Evolutionary conservation across 2,113 vertebrate species (phyloP), one percentile per base, ranked within the genome.

Genomic region (Microcebus ravelobensis): DNA sequence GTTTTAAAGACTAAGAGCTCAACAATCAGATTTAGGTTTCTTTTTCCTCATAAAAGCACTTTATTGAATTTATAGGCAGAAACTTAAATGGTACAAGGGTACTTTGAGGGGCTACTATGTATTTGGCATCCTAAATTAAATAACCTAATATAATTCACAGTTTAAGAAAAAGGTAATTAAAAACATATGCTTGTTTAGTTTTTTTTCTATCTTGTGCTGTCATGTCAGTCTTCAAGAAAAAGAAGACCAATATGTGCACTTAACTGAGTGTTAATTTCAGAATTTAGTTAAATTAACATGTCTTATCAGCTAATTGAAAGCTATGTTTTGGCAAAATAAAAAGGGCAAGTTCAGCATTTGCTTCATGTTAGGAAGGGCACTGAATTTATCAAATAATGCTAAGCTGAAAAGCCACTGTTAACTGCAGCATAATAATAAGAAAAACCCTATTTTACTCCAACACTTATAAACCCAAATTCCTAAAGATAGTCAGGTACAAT

Each of bases 121-220:
- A 95, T 36, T 84, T 88, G 85, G 79, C 71, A 96, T 29, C 81
- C 71, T 97, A 97, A 97, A 95, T 87, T 91, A 96, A 1, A 91
- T 87, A 87, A 93, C 25, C 52, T 84, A 88, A 85, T 48, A 4
- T 36, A 76, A 97, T 39, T 39, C 12, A 57, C 42, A 91, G 67
- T 88, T 63, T 76, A 97, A 55, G 52, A 86, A 87, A 91, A 96
- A 94, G 21, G 77, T 77, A 91, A 85, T 93, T 95, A 94, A 90
- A 95, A 96, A 96, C 59, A 71, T 42, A 96, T 34, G 36, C 63
- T 87, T 23, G 5, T 74, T 97, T 95, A 81, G 83, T 92, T 89
- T 95, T 86, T 95, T 95, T 97, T 96, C 57, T 88, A 80, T 21
- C 63, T 82, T 84, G 42, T 80, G 25, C 59, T 97, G 52, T 74